Base-by-base conservation (phyloP, 2,113 vertebrate species). In the Panthera tigris region DNA sequence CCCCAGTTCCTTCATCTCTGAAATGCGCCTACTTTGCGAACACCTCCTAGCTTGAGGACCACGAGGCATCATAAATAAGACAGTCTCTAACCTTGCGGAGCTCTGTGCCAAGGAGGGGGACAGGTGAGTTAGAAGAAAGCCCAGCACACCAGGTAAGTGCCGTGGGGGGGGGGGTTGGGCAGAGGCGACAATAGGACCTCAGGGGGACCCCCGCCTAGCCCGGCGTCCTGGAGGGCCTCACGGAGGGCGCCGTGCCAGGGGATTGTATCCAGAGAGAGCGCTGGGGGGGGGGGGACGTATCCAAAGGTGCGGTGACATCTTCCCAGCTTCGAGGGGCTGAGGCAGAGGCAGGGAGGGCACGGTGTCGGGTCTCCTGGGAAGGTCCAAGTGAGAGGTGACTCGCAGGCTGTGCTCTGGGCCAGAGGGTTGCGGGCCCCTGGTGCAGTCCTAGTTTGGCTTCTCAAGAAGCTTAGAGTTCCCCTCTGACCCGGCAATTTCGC, bases 241-340 rank as follows among this genome's bases (percentile, higher is more conserved):
- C 0, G 0, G 39, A 50, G 50, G 80, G 48, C 41, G 3, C 8
- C 3, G 0, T 0, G 13, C 39, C 31, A 10, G 16, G n/a, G 15
- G 5, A 11, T 39, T 92, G 16, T 39, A 69, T 29, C 52, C 65
- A 6, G 57, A 45, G 57, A 50, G 55, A 84, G 61, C 57, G 0
- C 0, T 0, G 50, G 13, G 41, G 7, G 7, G 41, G 41, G 41
- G 41, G 41, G 41, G 1, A 45, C 41, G 41, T 45, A 45, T 45
- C 10, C 0, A 14, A 33, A 83, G 3, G 7, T 15, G 21, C 61
- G 55, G 27, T 19, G 74, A 10, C 19, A 9, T 10, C 87, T 90
- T 65, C 41, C 36, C 33, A 33, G 85, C 15, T 2, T 29, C 5
- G 5, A 83, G 65, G 88, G 63, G 25, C 29, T 2, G 36, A 68